These are phyloP conservation scores for Bimastos eiseni DNA, from an alignment of 2,888 invertebrate genomes.

Conservation along the genomic window DNA sequence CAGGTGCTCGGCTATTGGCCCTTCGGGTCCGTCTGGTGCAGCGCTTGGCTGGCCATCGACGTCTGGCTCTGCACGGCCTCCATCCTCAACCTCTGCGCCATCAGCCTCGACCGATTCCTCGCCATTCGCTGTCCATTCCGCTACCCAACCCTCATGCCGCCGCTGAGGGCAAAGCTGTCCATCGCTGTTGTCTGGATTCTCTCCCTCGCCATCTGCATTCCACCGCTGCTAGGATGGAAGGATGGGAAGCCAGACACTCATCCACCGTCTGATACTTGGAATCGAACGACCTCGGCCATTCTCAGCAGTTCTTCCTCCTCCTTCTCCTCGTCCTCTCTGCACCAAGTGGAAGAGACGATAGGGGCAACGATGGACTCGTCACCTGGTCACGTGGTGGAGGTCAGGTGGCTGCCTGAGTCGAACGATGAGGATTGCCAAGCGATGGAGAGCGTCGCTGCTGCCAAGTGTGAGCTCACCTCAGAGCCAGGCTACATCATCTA, in stretches of 20 bases:
- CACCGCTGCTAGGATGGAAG: constrained; percentile 92
- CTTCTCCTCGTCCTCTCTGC: background rate
- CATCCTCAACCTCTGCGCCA: constrained; percentile 92
- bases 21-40: constrained; percentile 93
- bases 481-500: constrained; percentile 87
- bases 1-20: constrained; percentile 75
- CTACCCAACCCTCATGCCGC: constrained; percentile 85
- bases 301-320: background rate
- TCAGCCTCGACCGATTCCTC: constrained; percentile 85
- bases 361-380: background rate
- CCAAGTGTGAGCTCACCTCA: constrained; percentile 50
- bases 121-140: constrained; percentile 94
- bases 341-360: background rate
- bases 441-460: background rate
- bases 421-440: background rate
- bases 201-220: constrained; percentile 93
- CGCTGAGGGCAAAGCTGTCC: constrained; percentile 79
- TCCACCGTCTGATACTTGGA: background rate
- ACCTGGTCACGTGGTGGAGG: background rate
- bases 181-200: constrained; percentile 92
- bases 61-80: constrained; percentile 99
- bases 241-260: constrained; percentile 43
- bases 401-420: background rate
- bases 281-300: background rate
- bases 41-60: constrained; percentile 93